Evolutionary conservation across 2,888 invertebrate species (phyloP).

Genomic region (Iphiclides podalirius): DNA sequence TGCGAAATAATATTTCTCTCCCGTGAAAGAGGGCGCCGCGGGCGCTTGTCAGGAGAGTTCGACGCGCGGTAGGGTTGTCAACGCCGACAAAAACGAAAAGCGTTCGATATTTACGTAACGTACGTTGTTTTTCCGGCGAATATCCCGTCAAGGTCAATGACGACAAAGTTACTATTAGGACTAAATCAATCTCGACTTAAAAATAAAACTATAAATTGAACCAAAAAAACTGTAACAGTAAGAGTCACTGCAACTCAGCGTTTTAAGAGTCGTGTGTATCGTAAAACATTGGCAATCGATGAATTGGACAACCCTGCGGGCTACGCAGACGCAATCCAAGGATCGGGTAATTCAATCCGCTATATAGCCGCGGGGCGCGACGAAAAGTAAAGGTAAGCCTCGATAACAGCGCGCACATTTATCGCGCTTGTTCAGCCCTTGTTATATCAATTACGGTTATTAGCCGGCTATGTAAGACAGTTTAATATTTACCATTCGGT

Average conservation of each 20-base stretch:
- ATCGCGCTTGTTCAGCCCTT: conserved; percentile 23
- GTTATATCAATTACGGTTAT: conserved; percentile 18
- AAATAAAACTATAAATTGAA: no score
- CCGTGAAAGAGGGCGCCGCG: conserved; percentile 46
- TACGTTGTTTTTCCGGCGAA: no score
- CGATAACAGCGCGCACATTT: conserved; percentile 28
- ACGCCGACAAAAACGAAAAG: background rate
- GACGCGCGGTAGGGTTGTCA: conserved; percentile 30
- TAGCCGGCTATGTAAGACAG: conserved; percentile 11
- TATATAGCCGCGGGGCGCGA: conserved; percentile 38
- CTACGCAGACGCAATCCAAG: conserved; percentile 36
- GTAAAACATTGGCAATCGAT: no score
- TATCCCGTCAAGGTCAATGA: no score
- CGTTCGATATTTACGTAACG: no score
- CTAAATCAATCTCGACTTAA: no score
- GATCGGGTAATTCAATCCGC: conserved; percentile 49
- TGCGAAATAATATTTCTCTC: conserved; percentile 62
- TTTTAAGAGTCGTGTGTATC: no score
- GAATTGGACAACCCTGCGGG: conserved; percentile 9
- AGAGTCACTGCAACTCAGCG: no score
- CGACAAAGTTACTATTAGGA: no score
- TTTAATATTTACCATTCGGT: conserved; percentile 1
- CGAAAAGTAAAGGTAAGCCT: conserved; percentile 39
- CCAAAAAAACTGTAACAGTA: no score
- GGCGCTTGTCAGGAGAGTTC: conserved; percentile 43